phyloP scores from a whole-genome alignment of 2,888 invertebrate genomes.

The Archips crataeganus region DNA sequence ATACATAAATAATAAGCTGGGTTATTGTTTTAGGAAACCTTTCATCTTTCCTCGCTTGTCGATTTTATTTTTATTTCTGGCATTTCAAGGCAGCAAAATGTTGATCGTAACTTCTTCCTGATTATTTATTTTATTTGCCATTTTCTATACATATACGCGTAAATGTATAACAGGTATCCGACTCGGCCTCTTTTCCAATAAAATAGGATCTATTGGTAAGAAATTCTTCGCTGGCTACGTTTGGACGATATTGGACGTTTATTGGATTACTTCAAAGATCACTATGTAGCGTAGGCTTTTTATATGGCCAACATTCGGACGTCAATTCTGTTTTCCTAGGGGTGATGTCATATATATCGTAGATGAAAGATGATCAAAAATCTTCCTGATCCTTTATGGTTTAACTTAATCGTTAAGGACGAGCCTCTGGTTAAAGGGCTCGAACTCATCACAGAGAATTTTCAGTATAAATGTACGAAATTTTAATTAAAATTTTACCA shows the following conservation, averaged over 20 bases:
- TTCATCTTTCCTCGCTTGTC: constrained; percentile 6
- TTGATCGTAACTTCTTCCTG: constrained; percentile 18
- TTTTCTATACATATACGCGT: neutral
- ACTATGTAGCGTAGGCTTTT: constrained; percentile 47
- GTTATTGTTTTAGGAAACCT: constrained; percentile 3
- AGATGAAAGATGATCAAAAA: neutral
- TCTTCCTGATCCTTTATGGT: neutral
- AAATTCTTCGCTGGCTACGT: constrained; percentile 44
- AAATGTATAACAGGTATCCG: constrained; percentile 32
- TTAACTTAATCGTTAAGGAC: neutral
- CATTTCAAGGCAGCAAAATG: constrained; percentile 12
- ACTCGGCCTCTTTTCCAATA: constrained; percentile 43
- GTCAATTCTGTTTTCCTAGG: neutral
- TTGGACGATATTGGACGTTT: constrained; percentile 55
- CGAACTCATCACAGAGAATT: neutral
- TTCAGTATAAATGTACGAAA: too few relatives aligned
- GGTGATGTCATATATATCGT: neutral
- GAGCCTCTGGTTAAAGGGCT: neutral
- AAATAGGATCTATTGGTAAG: constrained; percentile 48
- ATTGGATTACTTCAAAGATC: constrained; percentile 57
- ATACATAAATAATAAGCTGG: constrained; percentile 12
- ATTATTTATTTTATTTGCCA: constrained; percentile 21
- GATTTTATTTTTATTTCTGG: neutral
- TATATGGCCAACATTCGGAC: constrained; percentile 5
- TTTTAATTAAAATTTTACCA: neutral